Conservation (phyloP, 2,888 invertebrate species). For the Ectobius pallidus region DNA sequence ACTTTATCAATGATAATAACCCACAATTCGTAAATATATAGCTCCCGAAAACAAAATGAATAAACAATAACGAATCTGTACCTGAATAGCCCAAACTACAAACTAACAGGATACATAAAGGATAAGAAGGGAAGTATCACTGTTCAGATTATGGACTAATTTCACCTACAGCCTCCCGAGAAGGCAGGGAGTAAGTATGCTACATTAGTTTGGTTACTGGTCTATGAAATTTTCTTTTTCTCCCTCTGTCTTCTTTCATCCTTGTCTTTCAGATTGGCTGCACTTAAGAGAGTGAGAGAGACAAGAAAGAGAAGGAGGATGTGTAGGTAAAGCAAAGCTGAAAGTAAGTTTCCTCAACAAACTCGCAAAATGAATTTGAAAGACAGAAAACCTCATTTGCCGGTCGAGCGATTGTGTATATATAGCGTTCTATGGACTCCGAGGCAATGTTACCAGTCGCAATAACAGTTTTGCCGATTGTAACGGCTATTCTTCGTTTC, state of each 20-base stretch:
- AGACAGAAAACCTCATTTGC: constrained; percentile 44
- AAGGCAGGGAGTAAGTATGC: constrained; percentile 12
- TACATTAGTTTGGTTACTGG: constrained; percentile 36
- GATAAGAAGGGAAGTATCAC: neutral
- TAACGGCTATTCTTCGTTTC: no score
- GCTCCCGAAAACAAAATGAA: no score
- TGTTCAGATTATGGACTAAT: constrained; percentile 11
- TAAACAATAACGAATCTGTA: no score
- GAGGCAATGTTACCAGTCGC: constrained; percentile 15
- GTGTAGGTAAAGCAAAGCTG: constrained; percentile 25
- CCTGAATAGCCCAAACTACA: no score
- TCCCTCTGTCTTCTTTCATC: neutral
- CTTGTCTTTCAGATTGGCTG: constrained; percentile 3
- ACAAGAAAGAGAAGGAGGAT: constrained; percentile 7
- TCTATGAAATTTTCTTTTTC: constrained; percentile 26
- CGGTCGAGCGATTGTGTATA: constrained; percentile 42
- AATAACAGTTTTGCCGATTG: neutral
- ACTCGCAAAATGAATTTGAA: constrained; percentile 44
- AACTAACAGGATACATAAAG: no score
- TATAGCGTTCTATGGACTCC: constrained; percentile 4
- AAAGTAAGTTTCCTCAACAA: constrained; percentile 30
- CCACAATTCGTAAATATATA: no score
- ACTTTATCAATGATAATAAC: no score
- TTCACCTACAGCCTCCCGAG: neutral
- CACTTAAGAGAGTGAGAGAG: constrained; percentile 5